Evolutionary conservation across 2,888 invertebrate genomes (phyloP).

Genomic region (Ormyrus pomaceus): DNA sequence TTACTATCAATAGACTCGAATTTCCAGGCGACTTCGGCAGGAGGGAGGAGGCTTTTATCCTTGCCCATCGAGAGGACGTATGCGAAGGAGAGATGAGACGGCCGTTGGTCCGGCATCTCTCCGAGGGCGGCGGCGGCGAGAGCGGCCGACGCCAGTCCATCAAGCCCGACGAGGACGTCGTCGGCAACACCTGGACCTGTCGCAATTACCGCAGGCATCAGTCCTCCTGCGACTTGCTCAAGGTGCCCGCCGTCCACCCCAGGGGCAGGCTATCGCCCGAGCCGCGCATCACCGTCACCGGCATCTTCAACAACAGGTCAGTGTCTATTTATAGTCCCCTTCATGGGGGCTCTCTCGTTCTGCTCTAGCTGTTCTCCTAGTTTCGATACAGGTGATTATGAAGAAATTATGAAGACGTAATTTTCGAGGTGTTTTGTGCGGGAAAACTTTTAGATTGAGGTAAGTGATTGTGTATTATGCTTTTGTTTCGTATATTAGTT

Average conservation of each 20-base stretch:
- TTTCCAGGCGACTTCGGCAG: too few relatives aligned
- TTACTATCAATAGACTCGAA: too few relatives aligned
- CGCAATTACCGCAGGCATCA: slow-evolving; percentile 71
- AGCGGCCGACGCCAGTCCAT: slow-evolving; percentile 62
- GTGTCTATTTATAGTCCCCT: not conserved
- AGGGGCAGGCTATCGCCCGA: slow-evolving; percentile 65
- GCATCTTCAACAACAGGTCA: slow-evolving; percentile 65
- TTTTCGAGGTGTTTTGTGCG: too few relatives aligned
- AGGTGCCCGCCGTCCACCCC: slow-evolving; percentile 67
- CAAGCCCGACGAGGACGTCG: slow-evolving; percentile 64
- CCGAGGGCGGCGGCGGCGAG: slow-evolving; percentile 70
- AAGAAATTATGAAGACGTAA: too few relatives aligned
- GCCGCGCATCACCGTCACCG: slow-evolving; percentile 62
- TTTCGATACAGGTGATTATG: too few relatives aligned
- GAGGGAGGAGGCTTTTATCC: too few relatives aligned
- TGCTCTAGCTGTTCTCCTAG: too few relatives aligned
- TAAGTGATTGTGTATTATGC: too few relatives aligned
- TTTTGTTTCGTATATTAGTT: too few relatives aligned
- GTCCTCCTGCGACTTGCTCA: slow-evolving; percentile 71
- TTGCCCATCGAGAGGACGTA: not conserved
- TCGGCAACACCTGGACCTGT: slow-evolving; percentile 65
- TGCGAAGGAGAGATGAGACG: slow-evolving; percentile 66
- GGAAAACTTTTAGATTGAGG: too few relatives aligned
- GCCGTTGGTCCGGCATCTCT: slow-evolving; percentile 72
- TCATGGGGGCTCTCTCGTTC: not conserved